Evolutionary conservation across 2,797 vertebrate species (phyloP), one percentile per base, ranked within the genome.

Genomic region (Tapera naevia): DNA sequence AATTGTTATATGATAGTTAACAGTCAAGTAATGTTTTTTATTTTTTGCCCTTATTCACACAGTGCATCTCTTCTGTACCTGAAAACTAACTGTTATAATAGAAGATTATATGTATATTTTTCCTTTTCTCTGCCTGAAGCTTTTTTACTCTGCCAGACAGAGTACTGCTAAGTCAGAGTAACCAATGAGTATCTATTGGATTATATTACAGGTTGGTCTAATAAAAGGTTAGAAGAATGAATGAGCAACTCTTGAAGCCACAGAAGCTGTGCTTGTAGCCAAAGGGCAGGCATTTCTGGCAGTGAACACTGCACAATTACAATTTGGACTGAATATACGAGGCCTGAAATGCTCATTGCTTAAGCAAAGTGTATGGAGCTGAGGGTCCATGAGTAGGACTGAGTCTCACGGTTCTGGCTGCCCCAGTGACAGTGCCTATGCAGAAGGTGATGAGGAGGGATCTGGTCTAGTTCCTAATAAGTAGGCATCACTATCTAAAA

Each of bases 201-300:
- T 94, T 97, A 51, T 93, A 57, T 95, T 96, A 84, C 93, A 94
- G 91, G 86, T 89, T 80, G 60, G 67, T 94, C 83, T 94, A 80
- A 88, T 96, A 95, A 94, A 95, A 89, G 89, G 39, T 87, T 88
- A 82, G 92, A 94, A 86, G 90, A 93, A 88, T 70, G 92, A 95
- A 91, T 89, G 85, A 66, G 76, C 94, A 93, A 71, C 71, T 95
- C 93, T 90, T 93, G 54, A 91, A 93, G 90, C 94, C 78, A 73
- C 81, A 86, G 67, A 74, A 78, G n/a, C 74, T 82, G 74, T 80
- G 61, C 73, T 87, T 93, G 48, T 75, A 86, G 89, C 96, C 67
- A 84, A 75, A 88, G 86, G 88, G 56, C 70, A 80, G 53, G 82
- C 86, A 57, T 54, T 89, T 54, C 19, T 94, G 78, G 65, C 93